These are phyloP conservation scores for Manis pentadactyla DNA, from an alignment of 2,797 vertebrate genomes.

Conservation along the genomic window DNA sequence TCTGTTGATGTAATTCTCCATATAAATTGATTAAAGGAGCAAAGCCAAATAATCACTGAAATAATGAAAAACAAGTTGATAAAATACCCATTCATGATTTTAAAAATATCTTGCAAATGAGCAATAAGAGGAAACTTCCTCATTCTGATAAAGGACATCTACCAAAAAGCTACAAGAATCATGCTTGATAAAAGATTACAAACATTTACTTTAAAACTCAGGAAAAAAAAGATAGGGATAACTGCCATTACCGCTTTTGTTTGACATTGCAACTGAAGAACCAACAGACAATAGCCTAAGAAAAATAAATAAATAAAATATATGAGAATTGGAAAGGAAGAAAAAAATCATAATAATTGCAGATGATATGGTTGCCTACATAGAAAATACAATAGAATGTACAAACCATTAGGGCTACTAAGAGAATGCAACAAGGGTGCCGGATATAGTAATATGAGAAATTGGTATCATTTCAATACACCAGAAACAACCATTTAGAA, in stretches of 20 bases:
- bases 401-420: not conserved
- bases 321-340: not conserved
- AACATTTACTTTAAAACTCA: not conserved
- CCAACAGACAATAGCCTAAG: not conserved
- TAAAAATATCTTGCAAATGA: not conserved
- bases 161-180: not conserved
- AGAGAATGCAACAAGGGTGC: not conserved
- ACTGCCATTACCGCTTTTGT: not conserved
- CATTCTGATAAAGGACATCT: not conserved
- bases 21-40: not conserved
- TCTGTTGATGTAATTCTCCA: not conserved
- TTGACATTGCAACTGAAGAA: not conserved
- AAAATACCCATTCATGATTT: not conserved
- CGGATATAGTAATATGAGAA: not conserved
- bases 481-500: not conserved
- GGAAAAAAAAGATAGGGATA: not conserved
- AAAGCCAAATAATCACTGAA: not conserved
- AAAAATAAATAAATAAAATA: not conserved
- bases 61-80: not conserved
- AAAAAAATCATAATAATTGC: not conserved
- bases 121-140: not conserved
- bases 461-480: not conserved
- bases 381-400: not conserved
- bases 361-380: not conserved
- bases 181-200: not conserved